Conservation (phyloP, 2,113 vertebrate species). For the Eira barbara region DNA sequence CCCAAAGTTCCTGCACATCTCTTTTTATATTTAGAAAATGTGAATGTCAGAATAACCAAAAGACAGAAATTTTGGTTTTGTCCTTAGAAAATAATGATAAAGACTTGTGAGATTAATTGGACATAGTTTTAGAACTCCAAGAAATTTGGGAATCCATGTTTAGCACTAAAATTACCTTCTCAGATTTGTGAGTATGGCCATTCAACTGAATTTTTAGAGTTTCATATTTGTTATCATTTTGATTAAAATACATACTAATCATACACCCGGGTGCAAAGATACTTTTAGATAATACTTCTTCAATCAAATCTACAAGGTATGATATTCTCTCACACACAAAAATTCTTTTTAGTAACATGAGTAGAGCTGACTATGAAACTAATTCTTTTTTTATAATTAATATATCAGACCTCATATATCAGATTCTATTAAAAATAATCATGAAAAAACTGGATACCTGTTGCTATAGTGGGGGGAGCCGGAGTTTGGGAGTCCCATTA, state of each 20-base stretch:
- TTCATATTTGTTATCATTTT: not conserved
- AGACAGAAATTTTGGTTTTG: not conserved
- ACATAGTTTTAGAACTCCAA: not conserved
- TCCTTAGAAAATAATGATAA: not conserved
- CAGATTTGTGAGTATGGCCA: not conserved
- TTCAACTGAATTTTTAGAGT: not conserved
- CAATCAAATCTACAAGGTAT: not conserved
- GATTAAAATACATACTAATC: not conserved
- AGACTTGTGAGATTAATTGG: not conserved
- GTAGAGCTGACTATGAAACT: not conserved
- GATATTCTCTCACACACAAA: not conserved
- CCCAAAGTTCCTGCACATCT: not conserved
- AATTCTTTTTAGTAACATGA: not conserved
- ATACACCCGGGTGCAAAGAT: not conserved
- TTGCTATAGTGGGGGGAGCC: not conserved
- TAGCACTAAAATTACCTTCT: not conserved
- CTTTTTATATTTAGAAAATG: slow-evolving; percentile 21
- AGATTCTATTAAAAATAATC: not conserved
- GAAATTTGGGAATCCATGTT: not conserved
- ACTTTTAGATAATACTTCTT: not conserved
- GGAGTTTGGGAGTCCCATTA: not conserved
- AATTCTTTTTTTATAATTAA: not conserved
- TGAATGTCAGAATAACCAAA: not conserved
- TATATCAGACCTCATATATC: not conserved
- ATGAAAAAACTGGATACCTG: not conserved